Evolutionary conservation across 2,797 vertebrate genomes (phyloP).

Genomic region (Gobio occitaniae): DNA sequence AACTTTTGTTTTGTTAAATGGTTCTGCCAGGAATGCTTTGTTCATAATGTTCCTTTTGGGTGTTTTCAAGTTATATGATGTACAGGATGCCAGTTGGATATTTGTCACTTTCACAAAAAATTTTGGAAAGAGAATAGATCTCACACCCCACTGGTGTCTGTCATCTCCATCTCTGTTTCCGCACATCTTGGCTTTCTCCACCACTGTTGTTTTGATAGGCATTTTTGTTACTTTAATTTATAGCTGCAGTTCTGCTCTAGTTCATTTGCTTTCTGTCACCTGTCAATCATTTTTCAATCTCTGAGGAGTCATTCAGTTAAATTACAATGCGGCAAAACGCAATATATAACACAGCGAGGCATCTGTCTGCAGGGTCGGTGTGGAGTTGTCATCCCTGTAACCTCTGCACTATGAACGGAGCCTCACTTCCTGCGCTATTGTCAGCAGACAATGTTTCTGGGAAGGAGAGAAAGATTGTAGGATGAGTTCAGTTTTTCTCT

Average conservation of each 20-base stretch:
- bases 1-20: background rate
- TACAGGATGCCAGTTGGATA: slow-evolving; percentile 28
- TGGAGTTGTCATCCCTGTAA: slow-evolving; percentile 8
- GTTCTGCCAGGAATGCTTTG: slow-evolving; percentile 22
- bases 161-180: slow-evolving; percentile 25
- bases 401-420: slow-evolving; percentile 5
- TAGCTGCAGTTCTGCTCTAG: slow-evolving; percentile 17
- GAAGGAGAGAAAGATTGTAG: slow-evolving; percentile 16
- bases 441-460: slow-evolving; percentile 23
- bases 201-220: slow-evolving; percentile 20
- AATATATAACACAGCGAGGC: background rate
- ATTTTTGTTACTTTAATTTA: slow-evolving; percentile 36
- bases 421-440: slow-evolving; percentile 34
- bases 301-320: slow-evolving; percentile 24
- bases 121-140: slow-evolving; percentile 4
- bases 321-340: slow-evolving; percentile 24
- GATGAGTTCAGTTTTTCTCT: slow-evolving; percentile 21
- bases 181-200: background rate
- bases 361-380: background rate
- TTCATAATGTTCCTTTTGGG: slow-evolving; percentile 23
- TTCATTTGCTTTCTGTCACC: slow-evolving; percentile 44
- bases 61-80: background rate
- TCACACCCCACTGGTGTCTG: slow-evolving; percentile 16
- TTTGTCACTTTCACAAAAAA: background rate
- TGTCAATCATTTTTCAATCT: slow-evolving; percentile 52